Percentiles rank a stretch among this genome's conserved stretches.
phyloP scores from a whole-genome alignment of 1,140 invertebrate species.

The Maconellicoccus hirsutus region DNA sequence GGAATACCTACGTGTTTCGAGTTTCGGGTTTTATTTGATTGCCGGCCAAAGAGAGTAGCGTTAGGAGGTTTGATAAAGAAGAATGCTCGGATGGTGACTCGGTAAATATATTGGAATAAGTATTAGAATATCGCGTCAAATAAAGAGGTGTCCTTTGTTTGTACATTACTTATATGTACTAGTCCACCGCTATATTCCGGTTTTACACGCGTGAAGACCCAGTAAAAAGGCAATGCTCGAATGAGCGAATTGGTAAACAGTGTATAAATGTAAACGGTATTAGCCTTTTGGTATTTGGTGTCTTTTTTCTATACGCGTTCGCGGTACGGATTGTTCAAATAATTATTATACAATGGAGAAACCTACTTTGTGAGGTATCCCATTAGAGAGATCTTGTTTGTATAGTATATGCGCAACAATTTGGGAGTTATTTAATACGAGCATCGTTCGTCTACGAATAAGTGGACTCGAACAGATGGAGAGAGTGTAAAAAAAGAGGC shows the following conservation, averaged over 20 bases:
- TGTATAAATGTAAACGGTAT: no score
- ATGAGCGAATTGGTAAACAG: neutral
- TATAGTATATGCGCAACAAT: neutral
- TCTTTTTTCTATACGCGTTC: neutral
- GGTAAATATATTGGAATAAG: neutral
- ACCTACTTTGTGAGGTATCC: neutral
- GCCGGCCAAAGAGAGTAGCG: no score
- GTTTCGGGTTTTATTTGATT: no score
- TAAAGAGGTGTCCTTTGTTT: neutral
- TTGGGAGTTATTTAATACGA: no score
- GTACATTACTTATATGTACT: conserved; percentile 9
- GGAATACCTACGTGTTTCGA: no score
- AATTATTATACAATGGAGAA: conserved; percentile 5
- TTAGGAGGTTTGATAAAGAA: no score
- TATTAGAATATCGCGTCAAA: neutral
- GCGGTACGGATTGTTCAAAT: neutral
- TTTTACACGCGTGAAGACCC: neutral
- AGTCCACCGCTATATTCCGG: neutral
- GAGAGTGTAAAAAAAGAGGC: no score
- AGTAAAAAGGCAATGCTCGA: neutral
- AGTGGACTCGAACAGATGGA: no score
- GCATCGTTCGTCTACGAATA: no score
- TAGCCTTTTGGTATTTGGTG: no score
- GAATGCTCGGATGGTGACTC: no score
- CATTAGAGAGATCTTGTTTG: neutral